Evolutionary conservation across 2,113 vertebrate species (phyloP).

Genomic region (Mus musculus): DNA sequence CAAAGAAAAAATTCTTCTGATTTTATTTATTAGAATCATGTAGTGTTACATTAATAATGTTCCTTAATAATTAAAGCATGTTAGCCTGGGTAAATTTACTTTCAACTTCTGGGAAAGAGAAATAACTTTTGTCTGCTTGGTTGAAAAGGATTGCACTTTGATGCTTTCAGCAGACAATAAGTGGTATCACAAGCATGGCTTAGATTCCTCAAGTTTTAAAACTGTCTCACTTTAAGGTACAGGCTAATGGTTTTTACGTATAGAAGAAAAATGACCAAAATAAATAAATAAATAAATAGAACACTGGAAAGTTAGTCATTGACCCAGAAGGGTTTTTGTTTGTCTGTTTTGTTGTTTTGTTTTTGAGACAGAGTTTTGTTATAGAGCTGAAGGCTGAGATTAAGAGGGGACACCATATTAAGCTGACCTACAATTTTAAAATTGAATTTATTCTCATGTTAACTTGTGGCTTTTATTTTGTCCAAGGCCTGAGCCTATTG

Average conservation of each 20-base stretch:
- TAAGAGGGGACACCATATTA: background rate
- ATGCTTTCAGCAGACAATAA: constrained; percentile 23
- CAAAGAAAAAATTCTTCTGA: constrained; percentile 54
- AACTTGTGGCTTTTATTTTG: background rate
- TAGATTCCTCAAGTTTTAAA: constrained; percentile 20
- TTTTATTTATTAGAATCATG: constrained; percentile 80
- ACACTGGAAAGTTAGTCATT: constrained; percentile 1
- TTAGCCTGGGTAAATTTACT: constrained; percentile 3
- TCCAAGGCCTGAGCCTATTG: background rate
- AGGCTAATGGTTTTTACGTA: background rate
- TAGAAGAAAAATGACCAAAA: constrained; percentile 6
- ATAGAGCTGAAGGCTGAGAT: background rate
- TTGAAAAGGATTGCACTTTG: constrained; percentile 53
- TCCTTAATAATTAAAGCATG: background rate
- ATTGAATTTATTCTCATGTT: constrained; percentile 18
- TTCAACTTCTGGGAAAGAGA: constrained; percentile 22
- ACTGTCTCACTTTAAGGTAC: constrained; percentile 29
- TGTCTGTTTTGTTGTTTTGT: background rate
- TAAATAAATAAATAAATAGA: background rate
- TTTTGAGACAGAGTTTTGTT: background rate
- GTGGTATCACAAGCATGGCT: background rate
- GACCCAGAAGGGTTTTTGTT: background rate
- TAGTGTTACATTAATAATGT: constrained; percentile 6
- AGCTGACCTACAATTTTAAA: background rate
- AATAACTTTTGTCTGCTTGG: constrained; percentile 18